Percentiles rank a stretch among this genome's conserved stretches.
Evolutionary conservation across 2,888 invertebrate species (phyloP).

Genomic region (Drosophila algonquin): DNA sequence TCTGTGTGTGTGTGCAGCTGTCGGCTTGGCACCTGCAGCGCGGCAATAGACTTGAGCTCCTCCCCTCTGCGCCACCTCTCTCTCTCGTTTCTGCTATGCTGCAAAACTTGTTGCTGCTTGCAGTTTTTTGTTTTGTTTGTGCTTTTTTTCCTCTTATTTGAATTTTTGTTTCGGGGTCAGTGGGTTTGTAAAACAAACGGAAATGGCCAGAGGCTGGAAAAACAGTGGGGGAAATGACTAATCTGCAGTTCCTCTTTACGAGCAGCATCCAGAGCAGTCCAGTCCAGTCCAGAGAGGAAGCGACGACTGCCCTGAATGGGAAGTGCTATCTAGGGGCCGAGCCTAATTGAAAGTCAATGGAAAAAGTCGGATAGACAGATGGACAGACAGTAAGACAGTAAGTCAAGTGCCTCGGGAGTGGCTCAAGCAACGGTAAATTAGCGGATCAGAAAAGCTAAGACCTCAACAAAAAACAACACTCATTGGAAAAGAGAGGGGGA

Average conservation of each 20-base stretch:
- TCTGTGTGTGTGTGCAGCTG: slow-evolving; percentile 25
- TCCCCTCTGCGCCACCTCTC: neutral
- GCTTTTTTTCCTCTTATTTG: slow-evolving; percentile 17
- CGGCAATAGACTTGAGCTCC: slow-evolving; percentile 18
- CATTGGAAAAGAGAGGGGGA: neutral
- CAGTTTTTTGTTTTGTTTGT: slow-evolving; percentile 32
- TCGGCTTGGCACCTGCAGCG: slow-evolving; percentile 47
- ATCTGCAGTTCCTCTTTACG: slow-evolving; percentile 36
- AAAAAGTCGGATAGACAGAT: neutral
- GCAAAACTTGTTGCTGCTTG: slow-evolving; percentile 50
- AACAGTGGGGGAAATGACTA: slow-evolving; percentile 22
- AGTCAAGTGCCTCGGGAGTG: slow-evolving; percentile 3
- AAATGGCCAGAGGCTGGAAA: slow-evolving; percentile 33
- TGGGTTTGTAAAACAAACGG: slow-evolving; percentile 55
- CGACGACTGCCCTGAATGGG: slow-evolving; percentile 12
- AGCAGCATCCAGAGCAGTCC: neutral
- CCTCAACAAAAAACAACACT: neutral
- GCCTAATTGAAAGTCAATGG: slow-evolving; percentile 6
- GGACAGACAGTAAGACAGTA: neutral
- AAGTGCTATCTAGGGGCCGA: slow-evolving; percentile 1
- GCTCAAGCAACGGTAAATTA: slow-evolving; percentile 7
- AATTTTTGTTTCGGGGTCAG: slow-evolving; percentile 53
- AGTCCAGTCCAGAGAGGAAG: slow-evolving; percentile 1
- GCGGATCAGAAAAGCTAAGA: slow-evolving; percentile 4
- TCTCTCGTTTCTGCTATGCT: neutral